A percentile compares a stretch with the other conserved stretches of the same genome.
phyloP scores from a whole-genome alignment of 2,888 invertebrate species.

The Leucozona laternaria region DNA sequence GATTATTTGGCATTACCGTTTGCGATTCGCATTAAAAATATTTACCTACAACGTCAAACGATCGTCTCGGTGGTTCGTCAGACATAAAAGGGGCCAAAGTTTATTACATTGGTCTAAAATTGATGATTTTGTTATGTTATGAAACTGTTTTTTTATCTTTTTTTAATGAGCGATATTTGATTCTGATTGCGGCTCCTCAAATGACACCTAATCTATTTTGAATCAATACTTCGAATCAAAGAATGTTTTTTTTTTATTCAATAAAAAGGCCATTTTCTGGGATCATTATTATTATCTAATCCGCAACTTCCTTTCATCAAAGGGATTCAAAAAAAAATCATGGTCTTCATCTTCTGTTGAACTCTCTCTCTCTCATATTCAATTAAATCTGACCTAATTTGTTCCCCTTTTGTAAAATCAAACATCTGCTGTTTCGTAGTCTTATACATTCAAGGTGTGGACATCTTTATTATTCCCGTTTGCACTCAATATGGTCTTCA shows the following conservation, averaged over 20 bases:
- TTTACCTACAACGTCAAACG: no score
- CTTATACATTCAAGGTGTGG: conserved; percentile 63
- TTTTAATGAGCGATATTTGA: no score
- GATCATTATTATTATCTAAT: not conserved
- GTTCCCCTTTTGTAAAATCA: conserved; percentile 18
- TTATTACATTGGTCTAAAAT: no score
- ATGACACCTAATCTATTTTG: not conserved
- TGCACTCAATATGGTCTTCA: conserved; percentile 36
- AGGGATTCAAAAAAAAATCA: conserved; percentile 7
- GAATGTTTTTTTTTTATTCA: not conserved
- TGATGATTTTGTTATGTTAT: no score
- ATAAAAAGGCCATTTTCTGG: not conserved
- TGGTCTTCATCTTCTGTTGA: not conserved
- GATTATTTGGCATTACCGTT: no score
- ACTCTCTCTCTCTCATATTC: conserved; percentile 26
- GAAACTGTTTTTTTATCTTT: no score
- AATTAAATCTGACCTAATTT: conserved; percentile 67
- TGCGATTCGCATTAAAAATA: no score
- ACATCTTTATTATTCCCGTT: conserved; percentile 60
- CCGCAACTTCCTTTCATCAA: conserved; percentile 20
- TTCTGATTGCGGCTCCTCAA: no score
- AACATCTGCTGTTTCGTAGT: conserved; percentile 61
- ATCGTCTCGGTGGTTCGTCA: no score
- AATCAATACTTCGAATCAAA: not conserved
- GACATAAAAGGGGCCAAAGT: no score